These are phyloP conservation scores for Copsychus sechellarum DNA, from an alignment of 2,113 vertebrate species.

Conservation along the genomic window DNA sequence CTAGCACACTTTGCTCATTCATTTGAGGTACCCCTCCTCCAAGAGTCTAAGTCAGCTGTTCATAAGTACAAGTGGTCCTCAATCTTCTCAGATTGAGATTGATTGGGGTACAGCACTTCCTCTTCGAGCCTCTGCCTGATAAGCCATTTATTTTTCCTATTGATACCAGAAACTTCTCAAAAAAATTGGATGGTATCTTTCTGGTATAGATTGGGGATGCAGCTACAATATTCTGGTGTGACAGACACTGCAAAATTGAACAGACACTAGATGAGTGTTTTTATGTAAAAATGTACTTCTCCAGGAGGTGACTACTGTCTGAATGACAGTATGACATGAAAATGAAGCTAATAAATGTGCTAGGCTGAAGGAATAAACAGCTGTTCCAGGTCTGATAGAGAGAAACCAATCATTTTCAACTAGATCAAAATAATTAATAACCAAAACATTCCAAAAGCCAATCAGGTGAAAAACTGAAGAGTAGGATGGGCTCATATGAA, in stretches of 20 bases:
- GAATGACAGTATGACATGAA: not conserved
- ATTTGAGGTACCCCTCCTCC: not conserved
- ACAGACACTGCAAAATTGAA: not conserved
- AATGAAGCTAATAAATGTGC: not conserved
- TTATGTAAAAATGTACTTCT: not conserved
- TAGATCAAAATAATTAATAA: not conserved
- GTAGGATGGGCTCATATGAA: not conserved
- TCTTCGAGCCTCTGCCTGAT: not conserved
- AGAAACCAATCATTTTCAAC: not conserved
- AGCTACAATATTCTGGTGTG: not conserved
- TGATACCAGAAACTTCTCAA: not conserved
- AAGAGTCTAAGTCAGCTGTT: not conserved
- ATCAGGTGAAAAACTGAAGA: not conserved
- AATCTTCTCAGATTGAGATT: too few relatives aligned
- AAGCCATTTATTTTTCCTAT: not conserved
- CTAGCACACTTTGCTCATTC: not conserved
- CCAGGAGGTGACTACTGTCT: not conserved
- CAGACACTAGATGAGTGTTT: not conserved
- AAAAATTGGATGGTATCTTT: not conserved
- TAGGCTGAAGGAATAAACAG: not conserved
- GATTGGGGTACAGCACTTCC: accelerated
- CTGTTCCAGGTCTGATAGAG: not conserved
- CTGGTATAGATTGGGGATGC: not conserved
- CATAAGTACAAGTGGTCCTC: not conserved
- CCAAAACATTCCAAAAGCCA: not conserved